These are phyloP conservation scores for Thamnophis sirtalis DNA, from an alignment of 2,113 vertebrate genomes.

Conservation along the genomic window DNA sequence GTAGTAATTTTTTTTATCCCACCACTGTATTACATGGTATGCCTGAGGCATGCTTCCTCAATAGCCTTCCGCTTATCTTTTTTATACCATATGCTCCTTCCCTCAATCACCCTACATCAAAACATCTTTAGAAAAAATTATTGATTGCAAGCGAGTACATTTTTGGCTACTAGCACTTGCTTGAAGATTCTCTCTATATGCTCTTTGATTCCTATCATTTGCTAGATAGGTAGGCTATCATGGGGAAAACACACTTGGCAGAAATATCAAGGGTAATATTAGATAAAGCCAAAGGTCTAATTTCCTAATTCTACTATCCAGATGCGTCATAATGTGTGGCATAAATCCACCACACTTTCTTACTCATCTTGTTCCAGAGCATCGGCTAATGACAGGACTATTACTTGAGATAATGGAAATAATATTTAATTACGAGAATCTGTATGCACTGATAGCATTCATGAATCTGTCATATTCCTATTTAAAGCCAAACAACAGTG, in stretches of 20 bases:
- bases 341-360: background rate
- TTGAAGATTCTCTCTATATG: background rate
- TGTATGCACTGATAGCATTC: background rate
- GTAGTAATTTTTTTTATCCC: too few species aligned
- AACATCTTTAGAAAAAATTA: background rate
- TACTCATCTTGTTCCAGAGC: background rate
- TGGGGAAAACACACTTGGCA: background rate
- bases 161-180: background rate
- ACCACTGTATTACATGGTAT: background rate
- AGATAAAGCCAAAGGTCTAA: background rate
- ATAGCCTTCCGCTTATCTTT: background rate
- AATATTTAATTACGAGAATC: background rate
- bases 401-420: background rate
- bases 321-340: background rate
- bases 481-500: background rate
- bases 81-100: background rate
- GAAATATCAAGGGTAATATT: background rate
- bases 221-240: background rate
- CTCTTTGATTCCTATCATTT: background rate
- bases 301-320: background rate
- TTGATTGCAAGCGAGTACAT: background rate
- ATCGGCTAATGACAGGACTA: background rate
- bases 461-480: background rate
- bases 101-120: background rate
- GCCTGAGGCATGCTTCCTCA: background rate